Conservation (phyloP, 2,888 invertebrate genomes). For the Synanthedon vespiformis region DNA sequence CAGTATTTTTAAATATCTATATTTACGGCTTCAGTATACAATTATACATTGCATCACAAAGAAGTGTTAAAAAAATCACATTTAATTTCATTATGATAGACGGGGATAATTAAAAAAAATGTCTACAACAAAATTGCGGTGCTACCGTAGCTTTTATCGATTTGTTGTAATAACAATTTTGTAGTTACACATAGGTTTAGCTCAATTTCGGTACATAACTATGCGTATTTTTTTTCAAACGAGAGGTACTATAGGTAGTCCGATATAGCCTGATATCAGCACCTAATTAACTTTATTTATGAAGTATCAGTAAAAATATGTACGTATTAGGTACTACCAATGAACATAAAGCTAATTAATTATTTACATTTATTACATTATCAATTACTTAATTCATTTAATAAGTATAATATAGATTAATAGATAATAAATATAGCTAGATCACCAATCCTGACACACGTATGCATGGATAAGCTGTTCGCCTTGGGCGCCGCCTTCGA, state of each 20-base stretch:
- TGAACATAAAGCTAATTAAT: slow-evolving; percentile 20
- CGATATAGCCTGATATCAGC: slow-evolving; percentile 22
- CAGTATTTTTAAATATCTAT: too few species aligned
- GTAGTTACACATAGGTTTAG: too few species aligned
- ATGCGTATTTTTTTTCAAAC: too few species aligned
- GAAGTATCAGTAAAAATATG: slow-evolving; percentile 28
- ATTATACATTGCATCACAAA: too few species aligned
- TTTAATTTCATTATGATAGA: too few species aligned
- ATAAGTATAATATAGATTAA: slow-evolving; percentile 28
- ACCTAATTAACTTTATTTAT: slow-evolving; percentile 15
- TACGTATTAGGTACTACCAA: slow-evolving; percentile 12
- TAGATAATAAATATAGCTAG: slow-evolving; percentile 25
- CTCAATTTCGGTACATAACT: too few species aligned
- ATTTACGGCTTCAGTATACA: too few species aligned
- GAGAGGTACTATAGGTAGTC: neutral
- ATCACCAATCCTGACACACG: slow-evolving; percentile 23
- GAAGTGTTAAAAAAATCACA: too few species aligned
- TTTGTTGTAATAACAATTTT: too few species aligned
- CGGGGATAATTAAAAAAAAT: too few species aligned
- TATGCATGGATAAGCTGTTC: slow-evolving; percentile 10
- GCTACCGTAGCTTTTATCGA: too few species aligned
- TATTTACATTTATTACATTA: slow-evolving; percentile 61
- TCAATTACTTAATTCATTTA: slow-evolving; percentile 23
- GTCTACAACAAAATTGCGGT: too few species aligned
- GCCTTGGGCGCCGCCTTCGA: slow-evolving; percentile 38